A percentile compares a stretch with the other conserved stretches of the same genome.
phyloP scores from a whole-genome alignment of 2,888 invertebrate species.

The Drosophila greeni region DNA sequence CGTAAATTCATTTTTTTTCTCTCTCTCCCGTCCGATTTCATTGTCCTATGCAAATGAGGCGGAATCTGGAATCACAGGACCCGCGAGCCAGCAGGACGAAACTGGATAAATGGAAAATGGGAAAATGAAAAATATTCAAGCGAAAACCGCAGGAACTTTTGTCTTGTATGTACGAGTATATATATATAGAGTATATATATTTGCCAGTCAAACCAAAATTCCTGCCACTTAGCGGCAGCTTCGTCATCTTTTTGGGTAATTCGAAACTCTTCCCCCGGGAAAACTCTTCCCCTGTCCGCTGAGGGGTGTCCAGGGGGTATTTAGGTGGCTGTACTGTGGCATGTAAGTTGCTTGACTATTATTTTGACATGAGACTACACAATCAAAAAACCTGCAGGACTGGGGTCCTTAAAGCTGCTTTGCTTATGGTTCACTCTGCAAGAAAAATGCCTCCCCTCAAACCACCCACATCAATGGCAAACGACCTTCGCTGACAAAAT shows the following conservation, averaged over 20 bases:
- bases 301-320: conserved; percentile 13
- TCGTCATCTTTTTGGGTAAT: conserved; percentile 59
- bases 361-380: conserved; percentile 76
- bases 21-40: conserved; percentile 36
- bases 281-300: too few relatives aligned
- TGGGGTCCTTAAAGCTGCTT: conserved; percentile 38
- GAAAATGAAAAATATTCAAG: conserved; percentile 39
- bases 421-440: too few relatives aligned
- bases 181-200: conserved; percentile 9
- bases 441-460: conserved; percentile 40
- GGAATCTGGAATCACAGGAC: conserved; percentile 25
- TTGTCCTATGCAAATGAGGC: conserved; percentile 62
- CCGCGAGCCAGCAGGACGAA: conserved; percentile 1
- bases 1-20: conserved; percentile 66
- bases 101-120: conserved; percentile 16
- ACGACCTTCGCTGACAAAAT: conserved; percentile 68
- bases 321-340: conserved; percentile 59
- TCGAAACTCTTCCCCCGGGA: conserved; percentile 47
- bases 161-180: too few relatives aligned
- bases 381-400: conserved; percentile 74
- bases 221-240: conserved; percentile 68
- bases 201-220: conserved; percentile 57
- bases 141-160: conserved; percentile 63
- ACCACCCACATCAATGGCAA: conserved; percentile 64
- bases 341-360: conserved; percentile 75